phyloP scores from a whole-genome alignment of 2,888 invertebrate genomes.

The Drosophila atroscutellata region DNA sequence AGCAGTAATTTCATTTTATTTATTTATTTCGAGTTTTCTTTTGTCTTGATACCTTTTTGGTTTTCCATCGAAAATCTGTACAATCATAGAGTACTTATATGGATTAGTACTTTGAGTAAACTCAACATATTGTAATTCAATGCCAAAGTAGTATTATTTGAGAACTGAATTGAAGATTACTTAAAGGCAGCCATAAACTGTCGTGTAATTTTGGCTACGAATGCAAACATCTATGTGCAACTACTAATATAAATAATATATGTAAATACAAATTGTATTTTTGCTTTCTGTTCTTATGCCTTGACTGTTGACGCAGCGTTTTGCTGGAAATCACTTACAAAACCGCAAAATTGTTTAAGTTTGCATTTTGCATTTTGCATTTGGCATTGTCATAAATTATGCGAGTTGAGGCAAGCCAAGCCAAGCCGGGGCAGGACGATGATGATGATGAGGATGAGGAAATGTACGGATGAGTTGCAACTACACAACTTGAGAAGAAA shows the following conservation, averaged over 20 bases:
- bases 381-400: slow-evolving; percentile 47
- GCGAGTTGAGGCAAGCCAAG: neutral
- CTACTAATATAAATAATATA: slow-evolving; percentile 14
- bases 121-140: neutral
- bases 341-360: slow-evolving; percentile 40
- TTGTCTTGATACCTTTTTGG: neutral
- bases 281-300: slow-evolving; percentile 1
- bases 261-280: slow-evolving; percentile 18
- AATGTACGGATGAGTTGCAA: slow-evolving; percentile 21
- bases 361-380: slow-evolving; percentile 45
- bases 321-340: slow-evolving; percentile 25
- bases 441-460: neutral
- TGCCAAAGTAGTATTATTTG: neutral
- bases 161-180: neutral
- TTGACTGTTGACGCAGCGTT: slow-evolving; percentile 23
- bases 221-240: neutral
- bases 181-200: neutral
- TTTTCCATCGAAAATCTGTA: neutral
- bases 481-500: slow-evolving; percentile 47
- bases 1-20: slow-evolving; percentile 14
- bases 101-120: neutral
- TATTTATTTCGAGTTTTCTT: neutral
- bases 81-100: neutral
- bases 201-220: neutral
- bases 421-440: neutral